Conservation (phyloP, 2,797 vertebrate genomes). For the Numenius phaeopus region DNA sequence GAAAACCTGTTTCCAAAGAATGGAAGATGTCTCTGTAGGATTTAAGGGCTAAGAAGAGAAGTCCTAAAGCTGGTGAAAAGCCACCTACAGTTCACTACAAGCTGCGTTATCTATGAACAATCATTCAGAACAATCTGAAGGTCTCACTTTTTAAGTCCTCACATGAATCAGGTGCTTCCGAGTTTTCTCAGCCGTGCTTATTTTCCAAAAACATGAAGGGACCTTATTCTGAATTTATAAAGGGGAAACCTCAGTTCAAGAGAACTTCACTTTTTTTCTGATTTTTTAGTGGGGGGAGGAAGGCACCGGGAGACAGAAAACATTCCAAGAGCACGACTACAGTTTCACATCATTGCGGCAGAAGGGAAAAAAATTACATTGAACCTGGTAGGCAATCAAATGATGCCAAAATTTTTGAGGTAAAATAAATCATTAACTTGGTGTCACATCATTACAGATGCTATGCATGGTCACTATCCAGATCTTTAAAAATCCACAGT, state of each 20-base stretch:
- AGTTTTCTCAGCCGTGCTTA: neutral
- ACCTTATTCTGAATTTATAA: neutral
- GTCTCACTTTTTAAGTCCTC: neutral
- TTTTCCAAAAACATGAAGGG: neutral
- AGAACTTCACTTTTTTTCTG: neutral
- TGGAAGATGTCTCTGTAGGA: neutral
- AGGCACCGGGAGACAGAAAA: neutral
- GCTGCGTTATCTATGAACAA: neutral
- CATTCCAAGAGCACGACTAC: neutral
- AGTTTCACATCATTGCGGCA: neutral
- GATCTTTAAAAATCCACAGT: conserved; percentile 34
- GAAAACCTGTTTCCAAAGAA: neutral
- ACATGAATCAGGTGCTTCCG: neutral
- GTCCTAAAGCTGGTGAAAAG: neutral
- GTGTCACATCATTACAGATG: neutral
- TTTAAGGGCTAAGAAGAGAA: neutral
- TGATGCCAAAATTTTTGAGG: neutral
- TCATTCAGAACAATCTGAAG: neutral
- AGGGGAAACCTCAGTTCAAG: neutral
- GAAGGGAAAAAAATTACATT: neutral
- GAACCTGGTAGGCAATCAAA: neutral
- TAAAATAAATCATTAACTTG: conserved; percentile 4
- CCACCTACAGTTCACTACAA: neutral
- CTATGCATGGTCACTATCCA: neutral
- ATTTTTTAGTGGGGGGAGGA: accelerated